These are phyloP conservation scores for Parnassius mnemosyne DNA, from an alignment of 2,888 invertebrate species.

Conservation along the genomic window DNA sequence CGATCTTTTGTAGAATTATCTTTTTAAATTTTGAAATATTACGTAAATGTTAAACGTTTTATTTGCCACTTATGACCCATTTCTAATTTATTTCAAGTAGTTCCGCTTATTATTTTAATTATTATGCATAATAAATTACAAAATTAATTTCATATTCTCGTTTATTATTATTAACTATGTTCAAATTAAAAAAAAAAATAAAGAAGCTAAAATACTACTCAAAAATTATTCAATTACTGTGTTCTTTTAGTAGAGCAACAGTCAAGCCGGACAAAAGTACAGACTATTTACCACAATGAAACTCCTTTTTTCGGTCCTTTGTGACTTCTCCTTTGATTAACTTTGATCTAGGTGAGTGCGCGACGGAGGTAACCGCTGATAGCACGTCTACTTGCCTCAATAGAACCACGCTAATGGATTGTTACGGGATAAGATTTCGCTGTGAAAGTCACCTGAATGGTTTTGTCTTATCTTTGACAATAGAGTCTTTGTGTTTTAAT, in stretches of 20 bases:
- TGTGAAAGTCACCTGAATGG: constrained; percentile 15
- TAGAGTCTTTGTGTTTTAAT: background rate
- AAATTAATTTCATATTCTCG: too few relatives aligned
- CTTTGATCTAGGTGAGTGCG: constrained; percentile 78
- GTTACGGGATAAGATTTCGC: constrained; percentile 33
- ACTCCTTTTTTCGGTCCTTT: constrained; percentile 72
- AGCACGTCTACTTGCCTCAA: constrained; percentile 9
- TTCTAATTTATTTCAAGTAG: too few relatives aligned
- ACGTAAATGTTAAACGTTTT: too few relatives aligned
- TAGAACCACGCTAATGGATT: constrained; percentile 62
- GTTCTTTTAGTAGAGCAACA: constrained; percentile 48
- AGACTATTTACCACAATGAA: constrained; percentile 64
- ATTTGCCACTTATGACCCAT: too few relatives aligned
- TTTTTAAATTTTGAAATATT: too few relatives aligned
- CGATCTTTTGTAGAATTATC: too few relatives aligned
- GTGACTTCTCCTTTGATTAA: constrained; percentile 76
- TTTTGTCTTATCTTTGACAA: constrained; percentile 11
- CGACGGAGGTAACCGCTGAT: constrained; percentile 29
- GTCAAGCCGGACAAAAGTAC: constrained; percentile 21
- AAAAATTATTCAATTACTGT: too few relatives aligned
- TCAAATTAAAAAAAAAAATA: too few relatives aligned
- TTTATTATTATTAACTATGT: too few relatives aligned
- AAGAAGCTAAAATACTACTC: too few relatives aligned
- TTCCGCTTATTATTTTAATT: too few relatives aligned
- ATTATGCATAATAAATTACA: too few relatives aligned